A percentile compares a stretch with the other conserved stretches of the same genome.
These are phyloP conservation scores for Oedothorax gibbosus DNA, from an alignment of 1,140 invertebrate genomes.

Conservation along the genomic window DNA sequence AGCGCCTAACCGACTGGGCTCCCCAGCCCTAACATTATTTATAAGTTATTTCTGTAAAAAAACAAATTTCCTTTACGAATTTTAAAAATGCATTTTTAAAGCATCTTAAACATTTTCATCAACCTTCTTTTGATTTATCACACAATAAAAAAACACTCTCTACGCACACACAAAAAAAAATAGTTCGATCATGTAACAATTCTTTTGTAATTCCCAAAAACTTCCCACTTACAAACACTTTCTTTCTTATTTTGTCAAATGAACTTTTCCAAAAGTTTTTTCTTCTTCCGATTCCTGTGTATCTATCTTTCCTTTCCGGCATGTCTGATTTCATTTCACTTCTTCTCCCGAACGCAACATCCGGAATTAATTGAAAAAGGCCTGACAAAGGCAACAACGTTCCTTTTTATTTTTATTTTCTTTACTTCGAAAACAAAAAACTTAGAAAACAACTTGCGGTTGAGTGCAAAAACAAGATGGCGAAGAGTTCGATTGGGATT, in stretches of 20 bases:
- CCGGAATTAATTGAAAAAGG: conserved; percentile 18
- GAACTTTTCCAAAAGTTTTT: background rate
- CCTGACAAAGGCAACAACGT: no score
- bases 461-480: no score
- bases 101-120: background rate
- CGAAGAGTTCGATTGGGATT: no score
- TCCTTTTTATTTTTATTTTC: no score
- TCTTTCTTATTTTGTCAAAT: conserved; percentile 1
- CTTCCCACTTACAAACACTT: background rate
- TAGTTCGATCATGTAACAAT: background rate
- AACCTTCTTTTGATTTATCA: background rate
- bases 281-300: background rate
- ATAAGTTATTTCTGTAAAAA: no score
- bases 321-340: conserved; percentile 20
- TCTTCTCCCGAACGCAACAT: conserved; percentile 7
- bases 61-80: no score
- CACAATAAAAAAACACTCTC: background rate
- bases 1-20: no score
- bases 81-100: background rate
- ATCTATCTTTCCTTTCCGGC: background rate
- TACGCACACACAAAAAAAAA: background rate
- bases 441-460: no score
- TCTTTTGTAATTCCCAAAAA: background rate
- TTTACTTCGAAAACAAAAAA: no score
- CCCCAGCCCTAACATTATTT: no score